These are phyloP conservation scores for Bombyx mandarina DNA, from an alignment of 1,140 invertebrate species.

Conservation along the genomic window DNA sequence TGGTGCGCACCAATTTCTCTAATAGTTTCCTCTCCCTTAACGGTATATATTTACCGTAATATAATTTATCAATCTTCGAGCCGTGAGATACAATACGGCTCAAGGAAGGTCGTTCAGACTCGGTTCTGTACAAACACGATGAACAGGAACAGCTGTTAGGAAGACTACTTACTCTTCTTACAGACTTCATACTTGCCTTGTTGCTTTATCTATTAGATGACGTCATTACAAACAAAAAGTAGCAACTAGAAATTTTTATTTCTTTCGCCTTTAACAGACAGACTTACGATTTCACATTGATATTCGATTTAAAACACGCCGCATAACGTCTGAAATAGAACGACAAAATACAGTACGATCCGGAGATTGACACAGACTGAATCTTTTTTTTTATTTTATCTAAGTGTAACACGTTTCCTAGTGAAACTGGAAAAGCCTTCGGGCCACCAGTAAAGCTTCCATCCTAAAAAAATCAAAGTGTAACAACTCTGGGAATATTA, in stretches of 20 bases:
- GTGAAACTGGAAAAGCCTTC: too few species aligned
- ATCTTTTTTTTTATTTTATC: too few species aligned
- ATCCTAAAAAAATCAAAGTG: neutral
- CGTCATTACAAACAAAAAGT: neutral
- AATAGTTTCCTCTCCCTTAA: slow-evolving; percentile 32
- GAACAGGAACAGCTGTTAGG: slow-evolving; percentile 25
- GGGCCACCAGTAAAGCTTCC: neutral
- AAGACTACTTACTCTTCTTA: slow-evolving; percentile 6
- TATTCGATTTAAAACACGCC: neutral
- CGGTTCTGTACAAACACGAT: slow-evolving; percentile 25
- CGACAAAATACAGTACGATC: too few species aligned
- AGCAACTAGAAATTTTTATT: slow-evolving; percentile 3
- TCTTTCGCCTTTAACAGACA: neutral
- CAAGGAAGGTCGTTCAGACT: slow-evolving; percentile 22
- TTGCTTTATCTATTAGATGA: slow-evolving; percentile 2
- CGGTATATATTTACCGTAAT: slow-evolving; percentile 33
- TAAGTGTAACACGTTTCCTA: too few species aligned
- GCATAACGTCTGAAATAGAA: slow-evolving; percentile 1
- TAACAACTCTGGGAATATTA: slow-evolving; percentile 1
- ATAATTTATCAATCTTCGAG: slow-evolving; percentile 29
- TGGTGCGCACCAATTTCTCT: slow-evolving; percentile 34
- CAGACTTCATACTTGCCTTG: slow-evolving; percentile 22
- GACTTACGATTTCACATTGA: too few species aligned
- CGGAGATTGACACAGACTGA: too few species aligned
- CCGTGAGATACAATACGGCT: slow-evolving; percentile 18